Conservation (phyloP, 23 tunicate species). For the Ascidia mentula region DNA sequence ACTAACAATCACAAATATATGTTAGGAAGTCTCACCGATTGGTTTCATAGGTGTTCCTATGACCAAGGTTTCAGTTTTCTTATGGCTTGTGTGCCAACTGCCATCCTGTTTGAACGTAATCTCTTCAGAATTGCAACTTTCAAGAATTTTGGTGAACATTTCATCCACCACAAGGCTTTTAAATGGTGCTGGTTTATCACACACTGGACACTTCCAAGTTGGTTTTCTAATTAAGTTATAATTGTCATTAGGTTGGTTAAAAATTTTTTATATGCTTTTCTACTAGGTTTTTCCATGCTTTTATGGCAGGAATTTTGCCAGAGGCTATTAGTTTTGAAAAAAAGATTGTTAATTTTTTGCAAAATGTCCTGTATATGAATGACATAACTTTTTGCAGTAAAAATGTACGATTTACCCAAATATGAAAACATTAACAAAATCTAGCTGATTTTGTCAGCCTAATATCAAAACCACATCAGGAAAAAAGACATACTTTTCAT, state of each 20-base stretch:
- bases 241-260: too few relatives aligned
- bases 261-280: too few relatives aligned
- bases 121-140: slow-evolving; percentile 45
- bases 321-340: too few relatives aligned
- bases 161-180: slow-evolving; percentile 42
- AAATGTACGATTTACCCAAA: too few relatives aligned
- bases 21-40: slow-evolving; percentile 35
- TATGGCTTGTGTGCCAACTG: slow-evolving; percentile 51
- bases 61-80: slow-evolving; percentile 40
- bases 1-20: background rate
- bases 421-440: too few relatives aligned
- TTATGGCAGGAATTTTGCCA: too few relatives aligned
- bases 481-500: slow-evolving; percentile 64
- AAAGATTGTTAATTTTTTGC: too few relatives aligned
- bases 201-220: slow-evolving; percentile 94
- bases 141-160: slow-evolving; percentile 58
- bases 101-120: slow-evolving; percentile 77
- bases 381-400: too few relatives aligned
- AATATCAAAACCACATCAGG: background rate
- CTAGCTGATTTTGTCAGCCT: too few relatives aligned
- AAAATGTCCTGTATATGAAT: too few relatives aligned
- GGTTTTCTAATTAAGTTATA: too few relatives aligned
- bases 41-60: slow-evolving; percentile 52
- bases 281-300: too few relatives aligned
- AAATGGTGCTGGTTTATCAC: slow-evolving; percentile 76